phyloP scores from a whole-genome alignment of 2,797 vertebrate species.

The Sorex maritimensis region DNA sequence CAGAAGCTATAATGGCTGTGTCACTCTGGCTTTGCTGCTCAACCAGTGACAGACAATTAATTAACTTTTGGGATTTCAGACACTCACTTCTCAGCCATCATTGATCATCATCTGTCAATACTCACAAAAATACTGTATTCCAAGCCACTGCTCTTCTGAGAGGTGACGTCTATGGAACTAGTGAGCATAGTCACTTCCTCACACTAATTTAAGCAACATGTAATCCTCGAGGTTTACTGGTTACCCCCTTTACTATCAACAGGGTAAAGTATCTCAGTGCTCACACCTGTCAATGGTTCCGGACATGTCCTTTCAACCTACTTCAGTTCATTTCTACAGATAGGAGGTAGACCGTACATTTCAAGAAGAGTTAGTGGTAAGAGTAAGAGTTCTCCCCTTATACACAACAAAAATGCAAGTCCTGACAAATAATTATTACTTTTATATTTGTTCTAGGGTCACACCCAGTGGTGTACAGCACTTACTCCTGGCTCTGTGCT shows the following conservation, averaged over 20 bases:
- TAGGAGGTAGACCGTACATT: background rate
- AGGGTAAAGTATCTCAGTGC: background rate
- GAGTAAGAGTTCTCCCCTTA: background rate
- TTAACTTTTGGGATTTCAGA: background rate
- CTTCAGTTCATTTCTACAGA: background rate
- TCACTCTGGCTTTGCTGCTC: conserved; percentile 32
- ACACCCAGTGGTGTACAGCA: no score
- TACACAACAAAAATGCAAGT: background rate
- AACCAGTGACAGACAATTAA: background rate
- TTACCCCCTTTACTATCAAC: background rate
- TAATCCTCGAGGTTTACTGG: background rate
- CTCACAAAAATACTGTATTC: background rate
- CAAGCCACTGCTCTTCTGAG: background rate
- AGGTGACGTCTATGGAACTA: background rate
- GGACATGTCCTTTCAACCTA: background rate
- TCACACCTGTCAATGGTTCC: background rate
- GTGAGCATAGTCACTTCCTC: background rate
- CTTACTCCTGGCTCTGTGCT: no score
- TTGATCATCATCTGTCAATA: background rate
- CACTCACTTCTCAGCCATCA: background rate
- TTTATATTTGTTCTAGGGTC: no score
- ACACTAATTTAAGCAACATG: background rate
- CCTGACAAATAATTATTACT: background rate
- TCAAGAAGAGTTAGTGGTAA: background rate
- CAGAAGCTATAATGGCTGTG: background rate